Base-by-base conservation (phyloP, 2,888 invertebrate species). In the Zele albiditarsus region DNA sequence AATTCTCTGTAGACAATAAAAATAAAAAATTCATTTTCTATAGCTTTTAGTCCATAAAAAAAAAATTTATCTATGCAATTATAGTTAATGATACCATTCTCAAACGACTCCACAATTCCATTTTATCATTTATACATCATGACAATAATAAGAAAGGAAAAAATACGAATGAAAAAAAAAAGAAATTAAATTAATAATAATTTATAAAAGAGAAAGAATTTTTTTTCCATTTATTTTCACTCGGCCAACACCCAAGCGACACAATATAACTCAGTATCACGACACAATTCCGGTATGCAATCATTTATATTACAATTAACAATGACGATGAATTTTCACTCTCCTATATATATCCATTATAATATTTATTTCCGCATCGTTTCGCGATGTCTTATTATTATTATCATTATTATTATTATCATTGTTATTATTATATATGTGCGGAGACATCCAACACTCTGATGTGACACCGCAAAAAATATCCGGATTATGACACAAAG, bases 1-100 rank as follows among this genome's bases (percentile, higher is more conserved):
- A 80, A 89, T 87, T 80, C 89, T 88, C 89, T 89, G 87, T 0
- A 85, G 87, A 71, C 74, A 46, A 74, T 74, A 77, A 75, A 28
- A 53, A 73, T 65, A 5, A 42, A 6, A 66, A 28, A 69, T 57
- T 49, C 3, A 71, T 71, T 42, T 38, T 12, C 27, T 25, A 20
- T n/a, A 20, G 25, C 16, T 28, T 28, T 12, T 0, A 8, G 12
- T 8, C 12, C 12, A 20, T 25, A 14, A 65, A 23, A 66, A 38
- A 42, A 66, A 25, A 71, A 62, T 46, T n/a, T 23, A 20, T 42
- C 23, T 58, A 31, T 23, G 20, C 20, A 38, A 20, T 27, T 25
- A 20, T 27, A 14, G 12, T 12, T 38, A 38, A 25, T 4, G 23
- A 49, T 68, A 68, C 68, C 68, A 53, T 53, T 49, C 31, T 68